These are phyloP conservation scores for Taeniopygia guttata DNA, from an alignment of 2,797 vertebrate genomes.

Conservation along the genomic window DNA sequence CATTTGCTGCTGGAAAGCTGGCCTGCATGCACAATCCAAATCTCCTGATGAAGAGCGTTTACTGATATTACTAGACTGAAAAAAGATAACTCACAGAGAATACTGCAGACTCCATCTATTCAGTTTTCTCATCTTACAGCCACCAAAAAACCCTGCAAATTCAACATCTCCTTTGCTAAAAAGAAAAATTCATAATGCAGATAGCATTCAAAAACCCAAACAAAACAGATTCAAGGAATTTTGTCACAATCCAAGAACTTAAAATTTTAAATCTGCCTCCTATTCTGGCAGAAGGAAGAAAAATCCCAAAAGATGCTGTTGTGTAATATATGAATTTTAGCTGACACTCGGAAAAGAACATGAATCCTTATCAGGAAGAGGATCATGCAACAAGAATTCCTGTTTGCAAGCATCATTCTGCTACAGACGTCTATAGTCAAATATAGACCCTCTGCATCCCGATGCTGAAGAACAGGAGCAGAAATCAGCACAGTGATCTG, in stretches of 20 bases:
- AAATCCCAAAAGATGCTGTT: conserved; percentile 33
- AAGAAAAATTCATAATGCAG: not conserved
- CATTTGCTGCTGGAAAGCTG: conserved; percentile 64
- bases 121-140: conserved; percentile 31
- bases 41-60: not conserved
- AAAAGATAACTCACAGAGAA: conserved; percentile 51
- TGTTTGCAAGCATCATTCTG: conserved; percentile 48
- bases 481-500: conserved; percentile 41
- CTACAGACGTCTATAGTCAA: not conserved
- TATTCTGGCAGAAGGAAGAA: not conserved
- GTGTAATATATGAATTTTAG: conserved; percentile 55
- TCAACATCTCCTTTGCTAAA: conserved; percentile 24
- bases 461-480: conserved; percentile 13
- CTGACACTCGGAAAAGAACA: conserved; percentile 52
- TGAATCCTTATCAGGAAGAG: not conserved
- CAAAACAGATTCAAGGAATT: not conserved
- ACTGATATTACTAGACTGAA: not conserved
- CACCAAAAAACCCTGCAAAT: conserved; percentile 26
- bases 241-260: conserved; percentile 1
- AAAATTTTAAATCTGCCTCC: conserved; percentile 38
- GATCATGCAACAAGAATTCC: conserved; percentile 1
- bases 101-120: conserved; percentile 49
- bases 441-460: conserved; percentile 45
- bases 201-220: conserved; percentile 1
- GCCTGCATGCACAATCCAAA: conserved; percentile 35